Evolutionary conservation across 2,888 invertebrate species (phyloP), one percentile per base, ranked within the genome.

Genomic region (Eucera pruinosa): DNA sequence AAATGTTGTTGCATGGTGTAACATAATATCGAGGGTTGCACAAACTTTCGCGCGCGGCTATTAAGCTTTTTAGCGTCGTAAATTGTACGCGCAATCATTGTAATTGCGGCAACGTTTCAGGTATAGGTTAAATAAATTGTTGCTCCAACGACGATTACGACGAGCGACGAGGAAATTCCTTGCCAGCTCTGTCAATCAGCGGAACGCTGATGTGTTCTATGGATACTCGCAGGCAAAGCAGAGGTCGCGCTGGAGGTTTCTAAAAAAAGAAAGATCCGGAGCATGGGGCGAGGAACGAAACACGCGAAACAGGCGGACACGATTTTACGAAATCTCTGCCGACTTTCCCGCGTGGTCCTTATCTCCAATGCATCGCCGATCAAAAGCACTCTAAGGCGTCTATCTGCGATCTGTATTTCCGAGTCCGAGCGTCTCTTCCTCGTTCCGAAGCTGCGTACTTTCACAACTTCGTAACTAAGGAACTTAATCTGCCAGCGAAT

Each of bases 381-480:
- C 27, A 25, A 43, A 36, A 69, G n/a, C n/a, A 60, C 39, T 57
- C 41, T 33, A 50, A 33, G 43, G n/a, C 27, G 41, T 25, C 50
- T 43, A 60, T 67, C 66, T 67, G 54, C 47, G 23, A 76, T 70
- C 3, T 20, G 33, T 27, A 30, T 41, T 69, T 66, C 61, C 76
- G 62, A 76, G 18, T 43, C 36, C 23, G n/a, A n/a, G n/a, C n/a
- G n/a, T n/a, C n/a, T n/a, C n/a, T n/a, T n/a, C n/a, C n/a, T n/a
- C n/a, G n/a, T n/a, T n/a, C 47, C 20, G n/a, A 67, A 9, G 23
- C 23, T 20, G 30, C 36, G 43, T 9, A 79, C 80, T 80, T 80
- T 80, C 80, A 79, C 79, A 30, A n/a, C n/a, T n/a, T n/a, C 18
- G 36, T 15, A 43, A 23, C 45, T 64, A 65, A 79, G 54, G 60